These are phyloP conservation scores for Mus caroli DNA, from an alignment of 2,797 vertebrate species.

Conservation along the genomic window DNA sequence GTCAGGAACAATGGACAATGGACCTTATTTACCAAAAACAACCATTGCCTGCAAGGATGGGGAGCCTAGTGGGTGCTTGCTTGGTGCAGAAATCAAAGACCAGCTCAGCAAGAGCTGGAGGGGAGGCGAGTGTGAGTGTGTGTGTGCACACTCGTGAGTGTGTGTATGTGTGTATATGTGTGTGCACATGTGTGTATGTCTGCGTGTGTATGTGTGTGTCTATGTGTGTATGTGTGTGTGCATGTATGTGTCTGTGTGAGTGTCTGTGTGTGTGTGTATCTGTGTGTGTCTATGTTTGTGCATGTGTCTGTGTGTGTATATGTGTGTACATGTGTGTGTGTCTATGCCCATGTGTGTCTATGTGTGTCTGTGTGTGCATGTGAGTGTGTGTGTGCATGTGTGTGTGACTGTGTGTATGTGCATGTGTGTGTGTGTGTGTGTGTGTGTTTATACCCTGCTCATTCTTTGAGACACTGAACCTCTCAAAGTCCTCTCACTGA, in stretches of 20 bases:
- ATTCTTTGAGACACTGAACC: not conserved
- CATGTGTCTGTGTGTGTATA: too few relatives aligned
- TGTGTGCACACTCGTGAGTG: not conserved
- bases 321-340: too few relatives aligned
- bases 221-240: fast-evolving
- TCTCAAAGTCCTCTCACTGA: not conserved
- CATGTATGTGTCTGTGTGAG: too few relatives aligned
- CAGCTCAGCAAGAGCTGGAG: not conserved
- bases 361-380: too few relatives aligned
- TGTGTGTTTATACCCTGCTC: not conserved
- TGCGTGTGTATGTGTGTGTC: not conserved
- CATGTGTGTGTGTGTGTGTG: too few relatives aligned
- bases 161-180: not conserved
- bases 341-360: not conserved
- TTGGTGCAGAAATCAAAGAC: not conserved
- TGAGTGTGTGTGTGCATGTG: not conserved
- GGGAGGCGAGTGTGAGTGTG: fast-evolving
- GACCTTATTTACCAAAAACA: not conserved
- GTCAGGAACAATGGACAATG: constrained; percentile 57
- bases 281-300: too few relatives aligned
- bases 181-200: too few relatives aligned
- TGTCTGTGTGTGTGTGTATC: too few relatives aligned
- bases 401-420: fast-evolving
- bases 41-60: not conserved
- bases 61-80: not conserved